A percentile compares a stretch with the other conserved stretches of the same genome.
Conservation (phyloP, 2,888 invertebrate species). For the Brenthis ino region DNA sequence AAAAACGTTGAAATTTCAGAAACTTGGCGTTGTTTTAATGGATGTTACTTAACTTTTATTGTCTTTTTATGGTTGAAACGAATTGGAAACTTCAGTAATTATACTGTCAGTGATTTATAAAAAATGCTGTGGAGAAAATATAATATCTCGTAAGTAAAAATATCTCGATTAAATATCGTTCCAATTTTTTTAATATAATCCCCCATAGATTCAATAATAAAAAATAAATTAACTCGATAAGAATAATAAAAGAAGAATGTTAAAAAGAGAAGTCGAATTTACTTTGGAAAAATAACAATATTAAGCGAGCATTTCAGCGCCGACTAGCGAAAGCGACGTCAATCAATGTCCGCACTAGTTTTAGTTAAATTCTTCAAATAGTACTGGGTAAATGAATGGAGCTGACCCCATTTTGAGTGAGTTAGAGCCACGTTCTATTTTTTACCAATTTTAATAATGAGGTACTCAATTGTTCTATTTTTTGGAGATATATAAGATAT, state of each 20-base stretch:
- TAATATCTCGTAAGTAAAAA: not conserved
- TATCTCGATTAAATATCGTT: too few relatives aligned
- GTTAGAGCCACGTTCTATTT: not conserved
- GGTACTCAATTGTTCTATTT: not conserved
- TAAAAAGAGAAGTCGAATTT: too few relatives aligned
- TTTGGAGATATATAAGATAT: too few relatives aligned
- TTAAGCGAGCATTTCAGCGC: not conserved
- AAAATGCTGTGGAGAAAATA: not conserved
- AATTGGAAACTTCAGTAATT: constrained; percentile 15
- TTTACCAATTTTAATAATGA: not conserved
- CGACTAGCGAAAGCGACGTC: constrained; percentile 13
- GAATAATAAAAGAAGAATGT: too few relatives aligned
- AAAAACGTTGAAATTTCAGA: constrained; percentile 5
- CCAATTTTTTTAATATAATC: too few relatives aligned
- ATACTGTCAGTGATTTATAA: constrained; percentile 7
- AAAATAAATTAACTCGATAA: too few relatives aligned
- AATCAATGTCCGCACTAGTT: constrained; percentile 19
- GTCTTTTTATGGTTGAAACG: constrained; percentile 16
- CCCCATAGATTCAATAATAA: too few relatives aligned
- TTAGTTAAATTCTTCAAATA: constrained; percentile 18
- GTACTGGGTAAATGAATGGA: constrained; percentile 11
- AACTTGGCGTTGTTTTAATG: constrained; percentile 19
- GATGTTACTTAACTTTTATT: constrained; percentile 17
- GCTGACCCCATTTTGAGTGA: constrained; percentile 18
- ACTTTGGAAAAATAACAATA: too few relatives aligned